Evolutionary conservation across 37 sponge, comb jelly and placozoan species (phyloP).

Genomic region (Ephydatia muelleri): DNA sequence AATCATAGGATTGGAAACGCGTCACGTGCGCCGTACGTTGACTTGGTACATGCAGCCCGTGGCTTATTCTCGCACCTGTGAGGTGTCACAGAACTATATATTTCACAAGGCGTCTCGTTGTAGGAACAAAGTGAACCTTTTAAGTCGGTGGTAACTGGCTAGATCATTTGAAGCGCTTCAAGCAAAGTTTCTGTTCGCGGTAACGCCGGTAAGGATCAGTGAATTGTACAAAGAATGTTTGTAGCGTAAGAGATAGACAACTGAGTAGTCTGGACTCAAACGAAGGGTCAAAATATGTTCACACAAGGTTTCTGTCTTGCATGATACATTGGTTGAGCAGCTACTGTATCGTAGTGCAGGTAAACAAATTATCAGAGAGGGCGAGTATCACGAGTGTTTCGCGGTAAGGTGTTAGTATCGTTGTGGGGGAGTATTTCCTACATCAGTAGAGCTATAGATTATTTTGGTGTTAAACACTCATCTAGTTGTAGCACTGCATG

Average conservation of each 20-base stretch:
- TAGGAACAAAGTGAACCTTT: not conserved
- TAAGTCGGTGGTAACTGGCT: not conserved
- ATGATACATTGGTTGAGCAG: not conserved
- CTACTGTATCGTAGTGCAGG: not conserved
- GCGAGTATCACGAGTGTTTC: not conserved
- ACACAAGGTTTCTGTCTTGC: not conserved
- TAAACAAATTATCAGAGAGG: not conserved
- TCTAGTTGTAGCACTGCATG: too few relatives aligned
- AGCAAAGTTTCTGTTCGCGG: not conserved
- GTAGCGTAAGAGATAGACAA: not conserved
- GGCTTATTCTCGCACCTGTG: too few relatives aligned
- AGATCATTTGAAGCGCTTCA: not conserved
- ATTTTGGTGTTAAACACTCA: too few relatives aligned
- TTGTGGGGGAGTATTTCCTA: not conserved
- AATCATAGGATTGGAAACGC: too few relatives aligned
- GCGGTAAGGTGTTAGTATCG: not conserved
- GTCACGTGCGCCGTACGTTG: too few relatives aligned
- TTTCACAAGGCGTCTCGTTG: not conserved
- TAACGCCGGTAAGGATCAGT: too few relatives aligned
- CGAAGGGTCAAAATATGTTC: not conserved
- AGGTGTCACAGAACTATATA: too few relatives aligned
- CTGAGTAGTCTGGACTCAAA: not conserved
- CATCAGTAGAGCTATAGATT: not conserved
- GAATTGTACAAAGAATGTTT: not conserved
- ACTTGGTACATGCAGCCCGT: too few relatives aligned